These are phyloP conservation scores for Drosophila nr. medialis DNA, from an alignment of 2,888 invertebrate species.

Conservation along the genomic window DNA sequence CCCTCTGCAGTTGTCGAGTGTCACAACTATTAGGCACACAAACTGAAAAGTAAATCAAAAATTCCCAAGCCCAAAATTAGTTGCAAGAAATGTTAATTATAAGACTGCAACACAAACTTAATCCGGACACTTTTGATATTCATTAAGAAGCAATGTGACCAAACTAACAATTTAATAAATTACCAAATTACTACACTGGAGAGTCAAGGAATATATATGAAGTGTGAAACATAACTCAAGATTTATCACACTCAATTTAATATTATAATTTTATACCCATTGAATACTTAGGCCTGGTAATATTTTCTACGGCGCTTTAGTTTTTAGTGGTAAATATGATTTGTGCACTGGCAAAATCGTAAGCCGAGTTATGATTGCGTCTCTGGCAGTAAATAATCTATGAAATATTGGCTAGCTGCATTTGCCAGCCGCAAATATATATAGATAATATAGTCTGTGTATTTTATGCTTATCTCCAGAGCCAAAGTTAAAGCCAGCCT, in stretches of 20 bases:
- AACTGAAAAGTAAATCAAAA: constrained; percentile 19
- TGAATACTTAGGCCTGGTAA: background rate
- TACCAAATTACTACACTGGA: background rate
- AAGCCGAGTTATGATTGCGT: background rate
- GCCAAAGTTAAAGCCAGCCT: background rate
- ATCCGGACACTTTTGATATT: background rate
- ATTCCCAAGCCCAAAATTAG: constrained; percentile 16
- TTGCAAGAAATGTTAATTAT: background rate
- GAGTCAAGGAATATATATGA: background rate
- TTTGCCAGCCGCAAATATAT: background rate
- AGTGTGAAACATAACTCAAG: no score
- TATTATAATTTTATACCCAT: background rate
- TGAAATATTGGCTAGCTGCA: background rate
- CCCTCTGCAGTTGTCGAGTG: constrained; percentile 37
- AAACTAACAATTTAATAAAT: background rate
- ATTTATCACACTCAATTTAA: background rate
- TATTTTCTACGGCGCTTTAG: background rate
- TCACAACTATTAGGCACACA: constrained; percentile 25
- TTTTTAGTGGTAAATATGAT: background rate
- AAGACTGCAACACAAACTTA: background rate
- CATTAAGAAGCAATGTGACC: background rate
- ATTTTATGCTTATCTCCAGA: background rate
- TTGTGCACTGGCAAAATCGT: background rate
- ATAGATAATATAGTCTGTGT: background rate
- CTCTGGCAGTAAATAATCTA: constrained; percentile 5